Base-by-base conservation (phyloP, 2,113 vertebrate genomes). In the Phoenicopterus ruber region DNA sequence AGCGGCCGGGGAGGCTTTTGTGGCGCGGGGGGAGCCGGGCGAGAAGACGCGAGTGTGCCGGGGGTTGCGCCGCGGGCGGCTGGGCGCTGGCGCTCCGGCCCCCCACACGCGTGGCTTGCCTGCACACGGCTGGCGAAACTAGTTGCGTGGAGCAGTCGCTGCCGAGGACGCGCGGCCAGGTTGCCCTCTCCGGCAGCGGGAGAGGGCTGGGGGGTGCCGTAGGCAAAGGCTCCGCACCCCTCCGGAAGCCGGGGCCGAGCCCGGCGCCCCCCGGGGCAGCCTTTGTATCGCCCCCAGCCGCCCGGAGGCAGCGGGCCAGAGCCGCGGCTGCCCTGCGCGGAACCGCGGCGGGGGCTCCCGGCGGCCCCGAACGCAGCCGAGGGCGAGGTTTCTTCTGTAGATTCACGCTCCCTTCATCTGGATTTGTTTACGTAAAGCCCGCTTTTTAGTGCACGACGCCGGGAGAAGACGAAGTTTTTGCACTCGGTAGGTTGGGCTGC, bases 391-490 rank as follows among this genome's bases (percentile, higher is more conserved):
- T 87, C 90, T 94, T 89, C 93, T 91, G 91, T 96, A 96, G 86
- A 96, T 96, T 97, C 97, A 94, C 90, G 88, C 92, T 97, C 86
- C 95, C 84, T 83, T 97, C 97, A 91, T 96, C 95, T 95, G 96
- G 96, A 97, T 98, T 97, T 98, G 97, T 98, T 98, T 97, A 98
- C 94, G 89, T 91, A 97, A 97, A 97, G 83, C 88, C 88, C 59
- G 74, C 74, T 97, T 97, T 97, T 98, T 96, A 95, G 93, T 79
- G 70, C 93, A 77, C 93, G 88, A 91, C 96, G 88, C 82, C 94
- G 94, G 95, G 93, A 95, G 96, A 90, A 90, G 94, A 96, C 71
- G 80, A 98, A 98, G 98, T 98, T 98, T 98, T 97, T 96, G 90
- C 94, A 95, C 95, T 96, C 96, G 79, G 96, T 97, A 98, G 97